phyloP scores from a whole-genome alignment of 1,140 invertebrate species.

The Scaptomyza hsui region DNA sequence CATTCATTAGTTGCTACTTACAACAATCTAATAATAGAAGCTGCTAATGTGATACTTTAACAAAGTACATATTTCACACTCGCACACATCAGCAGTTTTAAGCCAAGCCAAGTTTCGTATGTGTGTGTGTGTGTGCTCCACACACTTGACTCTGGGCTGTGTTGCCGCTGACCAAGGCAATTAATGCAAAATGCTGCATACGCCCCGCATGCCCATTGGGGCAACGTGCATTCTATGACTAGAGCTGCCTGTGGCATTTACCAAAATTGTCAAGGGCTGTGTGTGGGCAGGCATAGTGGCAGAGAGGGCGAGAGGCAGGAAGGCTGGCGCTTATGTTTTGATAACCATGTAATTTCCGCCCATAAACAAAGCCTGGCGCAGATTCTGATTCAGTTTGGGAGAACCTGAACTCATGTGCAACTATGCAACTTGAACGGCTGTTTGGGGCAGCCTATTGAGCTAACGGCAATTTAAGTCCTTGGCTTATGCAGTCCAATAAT shows the following conservation, averaged over 20 bases:
- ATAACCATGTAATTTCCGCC: constrained; percentile 78
- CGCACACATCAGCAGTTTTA: constrained; percentile 40
- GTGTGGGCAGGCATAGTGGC: constrained; percentile 36
- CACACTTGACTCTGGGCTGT: constrained; percentile 21
- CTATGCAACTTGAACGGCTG: constrained; percentile 5
- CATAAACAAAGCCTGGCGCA: constrained; percentile 58
- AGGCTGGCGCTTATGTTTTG: constrained; percentile 76
- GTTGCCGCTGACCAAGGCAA: constrained; percentile 38
- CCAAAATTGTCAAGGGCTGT: background rate
- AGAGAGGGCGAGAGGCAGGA: background rate
- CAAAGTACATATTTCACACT: constrained; percentile 37
- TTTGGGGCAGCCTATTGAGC: constrained; percentile 27
- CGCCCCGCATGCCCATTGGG: constrained; percentile 6
- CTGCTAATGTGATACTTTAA: constrained; percentile 21
- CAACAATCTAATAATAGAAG: background rate
- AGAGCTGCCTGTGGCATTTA: constrained; percentile 4
- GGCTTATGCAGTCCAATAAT: constrained; percentile 4
- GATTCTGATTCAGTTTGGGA: constrained; percentile 4
- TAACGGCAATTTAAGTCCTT: constrained; percentile 11
- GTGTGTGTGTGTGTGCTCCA: constrained; percentile 10
- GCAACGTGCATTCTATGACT: constrained; percentile 6
- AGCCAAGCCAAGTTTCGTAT: constrained; percentile 28
- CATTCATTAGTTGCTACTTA: background rate
- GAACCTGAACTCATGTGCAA: constrained; percentile 17
- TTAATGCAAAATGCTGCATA: constrained; percentile 59